Base-by-base conservation (phyloP, 2,797 vertebrate genomes). In the Lutjanus argentimaculatus region DNA sequence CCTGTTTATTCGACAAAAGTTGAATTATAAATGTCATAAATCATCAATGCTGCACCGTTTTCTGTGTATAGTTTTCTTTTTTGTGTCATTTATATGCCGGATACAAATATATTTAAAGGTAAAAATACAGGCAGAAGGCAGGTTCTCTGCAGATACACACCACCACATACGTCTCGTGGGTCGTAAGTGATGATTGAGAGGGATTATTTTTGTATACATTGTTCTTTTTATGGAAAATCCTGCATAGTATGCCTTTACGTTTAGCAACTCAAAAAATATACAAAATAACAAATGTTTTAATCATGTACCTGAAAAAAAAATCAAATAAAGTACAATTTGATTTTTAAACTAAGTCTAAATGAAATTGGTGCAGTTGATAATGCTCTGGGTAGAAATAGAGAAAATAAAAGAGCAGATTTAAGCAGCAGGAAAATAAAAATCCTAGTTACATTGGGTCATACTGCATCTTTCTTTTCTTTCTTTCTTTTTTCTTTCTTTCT, bases 281-380 rank as follows among this genome's bases (percentile, higher is more conserved):
- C 10, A 48, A 30, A 66, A 76, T 43, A 56, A 64, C 51, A 64
- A 5, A 30, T 52, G 14, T 51, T 70, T 78, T 30, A 62, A 75
- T 4, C 36, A 43, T 42, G 9, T 17, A 36, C 9, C 4, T 53
- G 22, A n/a, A n/a, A 67, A 62, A 71, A 36, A 19, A 65, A 67
- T 40, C 30, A 4, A 46, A 21, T 22, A 52, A 63, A 16, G 4
- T 1, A 62, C 6, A 19, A 46, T 75, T 52, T 57, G 8, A 19
- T 30, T 53, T 25, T n/a, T n/a, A n/a, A n/a, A n/a, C n/a, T n/a
- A n/a, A n/a, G n/a, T n/a, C n/a, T n/a, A n/a, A n/a, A n/a, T n/a
- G n/a, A 45, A 17, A 40, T 40, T 6, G 30, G 30, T 70, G 52
- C 40, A 25, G 46, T 11, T 67, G 36, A 25, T 65, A 42, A 62